Evolutionary conservation across 2,113 vertebrate species (phyloP).

Genomic region (Neomonachus schauinslandi): DNA sequence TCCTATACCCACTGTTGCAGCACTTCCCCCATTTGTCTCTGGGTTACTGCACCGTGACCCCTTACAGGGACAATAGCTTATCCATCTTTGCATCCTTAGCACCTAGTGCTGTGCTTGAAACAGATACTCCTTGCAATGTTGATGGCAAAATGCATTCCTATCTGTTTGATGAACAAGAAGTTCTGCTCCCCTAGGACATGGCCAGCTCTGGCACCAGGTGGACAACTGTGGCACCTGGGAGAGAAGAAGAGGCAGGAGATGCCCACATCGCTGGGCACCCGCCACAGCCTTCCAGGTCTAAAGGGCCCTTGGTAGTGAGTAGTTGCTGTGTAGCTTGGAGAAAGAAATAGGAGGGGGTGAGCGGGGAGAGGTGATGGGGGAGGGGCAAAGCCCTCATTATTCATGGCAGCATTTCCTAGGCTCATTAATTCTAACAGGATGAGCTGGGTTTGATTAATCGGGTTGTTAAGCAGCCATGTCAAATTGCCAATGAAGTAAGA

Average conservation of each 20-base stretch:
- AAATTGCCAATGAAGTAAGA: conserved; percentile 73
- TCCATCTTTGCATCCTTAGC: neutral
- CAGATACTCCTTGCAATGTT: neutral
- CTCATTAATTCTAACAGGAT: conserved; percentile 76
- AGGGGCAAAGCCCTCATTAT: conserved; percentile 50
- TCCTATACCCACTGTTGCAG: neutral
- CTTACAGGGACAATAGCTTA: neutral
- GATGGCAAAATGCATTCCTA: neutral
- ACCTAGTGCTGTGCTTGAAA: neutral
- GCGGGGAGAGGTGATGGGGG: neutral
- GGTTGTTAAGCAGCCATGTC: conserved; percentile 78
- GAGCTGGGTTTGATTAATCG: conserved; percentile 75
- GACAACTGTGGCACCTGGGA: neutral
- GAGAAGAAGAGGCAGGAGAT: neutral
- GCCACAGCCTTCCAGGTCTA: neutral
- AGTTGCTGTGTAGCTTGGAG: neutral
- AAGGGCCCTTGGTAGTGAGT: neutral
- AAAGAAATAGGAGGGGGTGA: neutral
- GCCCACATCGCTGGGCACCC: neutral
- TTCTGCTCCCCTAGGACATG: neutral
- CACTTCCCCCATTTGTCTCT: neutral
- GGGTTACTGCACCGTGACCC: neutral
- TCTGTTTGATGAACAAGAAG: neutral
- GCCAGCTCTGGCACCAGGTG: neutral
- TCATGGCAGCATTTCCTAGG: conserved; percentile 62